phyloP scores from a whole-genome alignment of 92 coral and sea anemone genomes.

The Actinostola sp. region DNA sequence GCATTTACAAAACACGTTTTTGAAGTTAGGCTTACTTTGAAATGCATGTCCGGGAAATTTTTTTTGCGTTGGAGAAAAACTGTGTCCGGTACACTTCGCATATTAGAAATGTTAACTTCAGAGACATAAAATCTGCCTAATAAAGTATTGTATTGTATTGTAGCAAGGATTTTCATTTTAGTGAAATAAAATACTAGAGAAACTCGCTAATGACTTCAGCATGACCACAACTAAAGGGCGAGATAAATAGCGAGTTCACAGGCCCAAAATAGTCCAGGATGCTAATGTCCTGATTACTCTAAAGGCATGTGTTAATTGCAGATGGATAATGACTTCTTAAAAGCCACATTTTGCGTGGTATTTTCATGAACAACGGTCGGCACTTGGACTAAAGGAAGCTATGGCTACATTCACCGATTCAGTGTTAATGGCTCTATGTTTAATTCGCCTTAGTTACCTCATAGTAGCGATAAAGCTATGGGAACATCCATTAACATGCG shows the following conservation, averaged over 20 bases:
- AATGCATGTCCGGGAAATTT: too few relatives aligned
- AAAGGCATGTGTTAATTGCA: constrained; percentile 12
- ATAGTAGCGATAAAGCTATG: constrained; percentile 9
- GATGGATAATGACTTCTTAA: constrained; percentile 11
- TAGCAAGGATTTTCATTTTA: not conserved
- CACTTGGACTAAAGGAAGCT: not conserved
- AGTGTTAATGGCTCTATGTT: not conserved
- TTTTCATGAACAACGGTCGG: constrained; percentile 11
- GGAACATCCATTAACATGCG: constrained; percentile 7
- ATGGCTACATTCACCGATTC: constrained; percentile 15
- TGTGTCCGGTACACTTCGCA: too few relatives aligned
- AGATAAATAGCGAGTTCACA: not conserved
- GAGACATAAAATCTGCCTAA: not conserved
- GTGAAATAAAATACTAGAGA: not conserved
- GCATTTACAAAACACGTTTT: too few relatives aligned
- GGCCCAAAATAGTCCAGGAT: not conserved
- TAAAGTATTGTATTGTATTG: not conserved
- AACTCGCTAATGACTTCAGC: not conserved
- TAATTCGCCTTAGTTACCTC: not conserved
- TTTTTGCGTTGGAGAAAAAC: too few relatives aligned
- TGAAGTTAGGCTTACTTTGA: too few relatives aligned
- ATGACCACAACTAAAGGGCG: not conserved
- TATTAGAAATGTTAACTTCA: too few relatives aligned
- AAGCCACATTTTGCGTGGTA: constrained; percentile 19
- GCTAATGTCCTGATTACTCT: constrained; percentile 2